A percentile compares a stretch with the other conserved stretches of the same genome.
Conservation (phyloP, 1,140 invertebrate genomes). For the Formica selysi region DNA sequence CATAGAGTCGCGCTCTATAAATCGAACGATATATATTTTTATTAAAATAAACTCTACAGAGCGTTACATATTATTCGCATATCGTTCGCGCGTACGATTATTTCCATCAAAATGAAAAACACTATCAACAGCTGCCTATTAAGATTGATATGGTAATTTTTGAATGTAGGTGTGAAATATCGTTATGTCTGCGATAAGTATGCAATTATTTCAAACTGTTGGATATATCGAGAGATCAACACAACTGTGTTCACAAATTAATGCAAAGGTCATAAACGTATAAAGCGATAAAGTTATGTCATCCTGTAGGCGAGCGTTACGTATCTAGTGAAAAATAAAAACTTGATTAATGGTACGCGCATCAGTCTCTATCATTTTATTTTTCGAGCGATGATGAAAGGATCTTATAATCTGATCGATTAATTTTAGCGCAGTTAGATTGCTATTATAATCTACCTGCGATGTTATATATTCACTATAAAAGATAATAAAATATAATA, state of each 20-base stretch:
- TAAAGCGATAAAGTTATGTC: constrained; percentile 53
- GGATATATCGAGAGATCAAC: constrained; percentile 8
- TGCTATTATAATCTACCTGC: not conserved
- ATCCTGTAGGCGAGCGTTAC: constrained; percentile 58
- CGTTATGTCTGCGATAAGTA: constrained; percentile 6
- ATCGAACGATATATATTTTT: not conserved
- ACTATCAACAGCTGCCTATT: constrained; percentile 6
- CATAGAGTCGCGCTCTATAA: not conserved
- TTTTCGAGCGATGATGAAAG: not conserved
- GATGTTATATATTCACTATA: not conserved
- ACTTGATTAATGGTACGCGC: constrained; percentile 42
- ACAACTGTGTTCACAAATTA: constrained; percentile 38
- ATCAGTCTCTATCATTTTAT: not conserved
- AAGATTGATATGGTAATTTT: constrained; percentile 40
- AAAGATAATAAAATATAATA: not conserved
- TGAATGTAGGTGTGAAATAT: constrained; percentile 49
- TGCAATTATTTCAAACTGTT: constrained; percentile 38
- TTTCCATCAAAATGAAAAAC: constrained; percentile 19
- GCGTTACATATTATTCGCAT: not conserved
- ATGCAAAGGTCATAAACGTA: constrained; percentile 23
- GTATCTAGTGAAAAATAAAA: constrained; percentile 43
- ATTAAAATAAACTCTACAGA: constrained; percentile 19
- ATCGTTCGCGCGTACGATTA: not conserved
- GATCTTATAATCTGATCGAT: constrained; percentile 6
- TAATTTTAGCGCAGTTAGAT: not conserved